These are phyloP conservation scores for Hippocampus guttulatus DNA, from an alignment of 2,113 vertebrate species.

Conservation along the genomic window DNA sequence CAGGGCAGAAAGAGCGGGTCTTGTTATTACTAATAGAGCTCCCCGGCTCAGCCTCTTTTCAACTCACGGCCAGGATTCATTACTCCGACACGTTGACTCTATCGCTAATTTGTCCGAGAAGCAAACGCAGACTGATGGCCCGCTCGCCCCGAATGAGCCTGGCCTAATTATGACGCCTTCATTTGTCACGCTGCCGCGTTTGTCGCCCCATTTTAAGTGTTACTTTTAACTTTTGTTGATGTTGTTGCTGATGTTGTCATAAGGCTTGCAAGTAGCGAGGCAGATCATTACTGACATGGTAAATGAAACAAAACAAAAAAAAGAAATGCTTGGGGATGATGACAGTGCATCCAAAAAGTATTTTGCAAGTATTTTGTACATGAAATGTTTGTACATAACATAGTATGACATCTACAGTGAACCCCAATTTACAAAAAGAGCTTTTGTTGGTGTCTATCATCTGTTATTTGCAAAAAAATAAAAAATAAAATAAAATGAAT, in stretches of 20 bases:
- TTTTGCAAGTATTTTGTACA: neutral
- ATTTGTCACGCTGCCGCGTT: constrained; percentile 54
- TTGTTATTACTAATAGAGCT: neutral
- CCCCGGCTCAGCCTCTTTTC: neutral
- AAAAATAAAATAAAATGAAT: too few species aligned
- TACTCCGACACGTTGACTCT: constrained; percentile 51
- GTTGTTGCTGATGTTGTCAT: constrained; percentile 4
- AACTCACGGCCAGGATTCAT: constrained; percentile 43
- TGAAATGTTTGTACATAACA: neutral
- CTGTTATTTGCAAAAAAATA: too few species aligned
- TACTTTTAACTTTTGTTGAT: constrained; percentile 52
- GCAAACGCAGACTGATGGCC: constrained; percentile 51
- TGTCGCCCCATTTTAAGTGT: constrained; percentile 59
- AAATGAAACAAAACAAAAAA: neutral
- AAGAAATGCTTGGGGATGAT: neutral
- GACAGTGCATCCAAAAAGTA: neutral
- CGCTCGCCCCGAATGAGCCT: constrained; percentile 56
- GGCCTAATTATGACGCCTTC: constrained; percentile 64
- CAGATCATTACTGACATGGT: neutral
- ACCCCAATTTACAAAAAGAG: too few species aligned
- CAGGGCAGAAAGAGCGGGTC: neutral
- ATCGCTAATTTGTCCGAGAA: constrained; percentile 54
- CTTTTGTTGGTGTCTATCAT: too few species aligned
- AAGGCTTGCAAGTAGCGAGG: constrained; percentile 11
- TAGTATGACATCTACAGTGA: too few species aligned